Evolutionary conservation across 1,140 invertebrate species (phyloP).

Genomic region (Ruditapes philippinarum): DNA sequence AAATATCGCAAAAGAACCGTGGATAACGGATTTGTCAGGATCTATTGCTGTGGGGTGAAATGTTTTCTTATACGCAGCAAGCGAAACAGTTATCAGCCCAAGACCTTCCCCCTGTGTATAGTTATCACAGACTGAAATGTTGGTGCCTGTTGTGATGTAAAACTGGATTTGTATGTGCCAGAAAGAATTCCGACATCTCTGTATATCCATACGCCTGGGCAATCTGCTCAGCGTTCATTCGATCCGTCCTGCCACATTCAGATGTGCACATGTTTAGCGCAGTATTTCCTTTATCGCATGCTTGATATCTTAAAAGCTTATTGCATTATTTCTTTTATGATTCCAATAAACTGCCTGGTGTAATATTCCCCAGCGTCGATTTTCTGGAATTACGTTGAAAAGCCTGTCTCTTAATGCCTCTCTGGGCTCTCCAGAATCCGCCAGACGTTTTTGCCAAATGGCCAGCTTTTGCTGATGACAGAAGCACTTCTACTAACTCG

Average conservation of each 20-base stretch:
- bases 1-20: not conserved
- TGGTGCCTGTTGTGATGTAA: not conserved
- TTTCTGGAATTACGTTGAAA: slow-evolving; percentile 54
- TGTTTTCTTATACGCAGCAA: slow-evolving; percentile 42
- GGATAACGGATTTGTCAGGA: not conserved
- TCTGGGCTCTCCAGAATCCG: no score
- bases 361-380: slow-evolving; percentile 31
- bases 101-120: no score
- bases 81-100: not conserved
- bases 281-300: slow-evolving; percentile 32
- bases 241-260: not conserved
- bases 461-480: no score
- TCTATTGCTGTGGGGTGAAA: slow-evolving; percentile 17
- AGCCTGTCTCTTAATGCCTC: no score
- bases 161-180: not conserved
- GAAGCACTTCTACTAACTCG: no score
- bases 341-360: slow-evolving; percentile 55
- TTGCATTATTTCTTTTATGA: not conserved
- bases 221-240: slow-evolving; percentile 12
- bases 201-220: slow-evolving; percentile 11
- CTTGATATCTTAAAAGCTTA: not conserved
- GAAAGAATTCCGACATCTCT: not conserved
- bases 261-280: slow-evolving; percentile 24
- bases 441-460: no score
- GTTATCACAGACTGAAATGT: not conserved